Evolutionary conservation across 2,797 vertebrate species (phyloP), one percentile per base, ranked within the genome.

Genomic region (Silurus aristotelis): DNA sequence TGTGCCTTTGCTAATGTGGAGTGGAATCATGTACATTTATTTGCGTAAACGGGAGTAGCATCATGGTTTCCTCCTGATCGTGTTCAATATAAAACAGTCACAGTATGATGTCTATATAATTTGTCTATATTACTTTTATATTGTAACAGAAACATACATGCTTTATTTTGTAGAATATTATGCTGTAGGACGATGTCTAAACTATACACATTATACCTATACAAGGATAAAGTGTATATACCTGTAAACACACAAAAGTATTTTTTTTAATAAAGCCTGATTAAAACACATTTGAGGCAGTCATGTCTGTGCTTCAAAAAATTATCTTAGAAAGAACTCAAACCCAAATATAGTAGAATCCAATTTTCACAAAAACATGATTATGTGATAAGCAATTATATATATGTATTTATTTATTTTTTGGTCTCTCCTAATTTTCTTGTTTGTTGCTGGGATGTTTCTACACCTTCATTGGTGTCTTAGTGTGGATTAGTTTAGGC

Each of bases 11-110:
- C 94, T 96, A 27, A 92, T 97, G 22, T 61, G 94, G 89, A 97
- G 97, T 2, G 95, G 93, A 8, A 56, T 96, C 55, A 89, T 97
- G n/a, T 97, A 98, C 75, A 93, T 96, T 89, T 96, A 97, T 89
- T 92, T 97, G 87, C 94, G 96, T 85, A 98, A 97, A 90, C 96
- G 94, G 72, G 93, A 97, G 85, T 97, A 88, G 78, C 9, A 19
- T 38, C 17, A 75, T 20, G 2, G 19, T 13, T 70, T 9, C 8
- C 8, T 72, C 55, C 52, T 22, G 80, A 20, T 38, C 5, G 2
- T 20, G 13, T 71, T 38, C 19, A 52, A 27, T 61, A n/a, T 82
- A 71, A 27, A 83, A 79, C 76, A n/a, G 20, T 7, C 20, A 19
- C 61, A 48, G 61, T 1, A 19, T 25, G 48, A 64, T 66, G 43